These are phyloP conservation scores for Oostethus manadensis DNA, from an alignment of 2,113 vertebrate genomes.

Conservation along the genomic window DNA sequence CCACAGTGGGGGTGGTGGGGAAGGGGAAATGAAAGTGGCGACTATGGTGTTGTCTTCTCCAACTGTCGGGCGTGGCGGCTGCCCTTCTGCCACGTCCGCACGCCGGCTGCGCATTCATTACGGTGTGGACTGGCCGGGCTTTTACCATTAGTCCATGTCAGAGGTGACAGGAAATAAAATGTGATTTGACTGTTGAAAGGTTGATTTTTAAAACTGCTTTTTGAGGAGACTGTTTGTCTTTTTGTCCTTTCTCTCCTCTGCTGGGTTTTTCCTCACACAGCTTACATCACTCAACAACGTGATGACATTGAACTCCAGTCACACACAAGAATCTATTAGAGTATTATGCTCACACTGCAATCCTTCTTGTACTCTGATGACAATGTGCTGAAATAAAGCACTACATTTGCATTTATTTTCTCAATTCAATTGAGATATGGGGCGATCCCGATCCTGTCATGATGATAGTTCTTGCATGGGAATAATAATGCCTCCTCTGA, in stretches of 20 bases:
- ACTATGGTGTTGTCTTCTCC: conserved; percentile 47
- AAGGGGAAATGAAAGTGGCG: conserved; percentile 44
- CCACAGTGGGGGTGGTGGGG: conserved; percentile 37
- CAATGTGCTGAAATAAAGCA: conserved; percentile 45
- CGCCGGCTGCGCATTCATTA: conserved; percentile 47
- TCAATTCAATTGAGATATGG: conserved; percentile 37
- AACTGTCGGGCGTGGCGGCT: conserved; percentile 45
- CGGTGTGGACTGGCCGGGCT: conserved; percentile 8
- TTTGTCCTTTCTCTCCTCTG: conserved; percentile 24
- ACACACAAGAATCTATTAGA: conserved; percentile 22
- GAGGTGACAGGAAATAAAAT: conserved; percentile 34
- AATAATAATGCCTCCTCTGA: conserved; percentile 59
- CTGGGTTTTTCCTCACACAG: background rate
- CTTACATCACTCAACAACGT: conserved; percentile 6
- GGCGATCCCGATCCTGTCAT: conserved; percentile 57
- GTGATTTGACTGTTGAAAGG: conserved; percentile 34
- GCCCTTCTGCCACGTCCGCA: conserved; percentile 50
- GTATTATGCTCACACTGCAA: conserved; percentile 13
- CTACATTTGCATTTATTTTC: conserved; percentile 53
- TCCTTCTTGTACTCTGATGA: conserved; percentile 22
- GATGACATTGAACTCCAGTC: conserved; percentile 9
- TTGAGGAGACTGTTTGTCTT: conserved; percentile 23
- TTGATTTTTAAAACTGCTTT: conserved; percentile 14
- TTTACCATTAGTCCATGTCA: conserved; percentile 51
- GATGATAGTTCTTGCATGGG: conserved; percentile 50